Percentiles rank a stretch among this genome's conserved stretches.
These are phyloP conservation scores for Diuraphis noxia DNA, from an alignment of 1,140 invertebrate genomes.

Conservation along the genomic window DNA sequence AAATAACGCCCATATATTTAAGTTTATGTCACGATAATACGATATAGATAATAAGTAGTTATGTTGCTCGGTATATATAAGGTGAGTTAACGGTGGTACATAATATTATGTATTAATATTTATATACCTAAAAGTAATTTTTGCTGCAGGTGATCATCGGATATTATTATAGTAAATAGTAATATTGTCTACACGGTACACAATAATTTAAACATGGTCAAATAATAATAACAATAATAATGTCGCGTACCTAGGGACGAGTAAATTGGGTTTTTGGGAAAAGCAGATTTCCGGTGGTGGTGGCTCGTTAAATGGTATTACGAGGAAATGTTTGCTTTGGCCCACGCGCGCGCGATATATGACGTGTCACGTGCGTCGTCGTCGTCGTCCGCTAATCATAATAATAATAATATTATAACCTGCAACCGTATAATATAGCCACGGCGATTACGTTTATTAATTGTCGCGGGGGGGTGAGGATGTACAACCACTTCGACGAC, in stretches of 20 bases:
- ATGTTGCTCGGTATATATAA: background rate
- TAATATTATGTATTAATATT: background rate
- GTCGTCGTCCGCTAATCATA: background rate
- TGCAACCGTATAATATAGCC: slow-evolving; percentile 4
- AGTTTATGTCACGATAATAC: background rate
- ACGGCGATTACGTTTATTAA: slow-evolving; percentile 19
- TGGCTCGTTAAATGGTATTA: background rate
- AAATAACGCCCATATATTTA: background rate
- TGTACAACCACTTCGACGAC: background rate
- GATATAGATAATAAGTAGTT: background rate
- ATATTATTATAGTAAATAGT: background rate
- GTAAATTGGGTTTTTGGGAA: slow-evolving; percentile 34
- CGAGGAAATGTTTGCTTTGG: slow-evolving; percentile 27
- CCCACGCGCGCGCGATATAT: background rate
- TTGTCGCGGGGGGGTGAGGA: background rate
- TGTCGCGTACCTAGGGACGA: background rate
- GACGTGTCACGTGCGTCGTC: background rate
- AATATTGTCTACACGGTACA: background rate
- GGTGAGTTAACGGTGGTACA: background rate
- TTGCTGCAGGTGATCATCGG: background rate
- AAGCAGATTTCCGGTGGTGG: slow-evolving; percentile 9
- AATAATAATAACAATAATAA: background rate
- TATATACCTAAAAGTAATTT: background rate
- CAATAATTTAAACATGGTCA: background rate
- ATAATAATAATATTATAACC: background rate